Evolutionary conservation across 2,797 vertebrate species (phyloP), one percentile per base, ranked within the genome.

Genomic region (Rachycentron canadum): DNA sequence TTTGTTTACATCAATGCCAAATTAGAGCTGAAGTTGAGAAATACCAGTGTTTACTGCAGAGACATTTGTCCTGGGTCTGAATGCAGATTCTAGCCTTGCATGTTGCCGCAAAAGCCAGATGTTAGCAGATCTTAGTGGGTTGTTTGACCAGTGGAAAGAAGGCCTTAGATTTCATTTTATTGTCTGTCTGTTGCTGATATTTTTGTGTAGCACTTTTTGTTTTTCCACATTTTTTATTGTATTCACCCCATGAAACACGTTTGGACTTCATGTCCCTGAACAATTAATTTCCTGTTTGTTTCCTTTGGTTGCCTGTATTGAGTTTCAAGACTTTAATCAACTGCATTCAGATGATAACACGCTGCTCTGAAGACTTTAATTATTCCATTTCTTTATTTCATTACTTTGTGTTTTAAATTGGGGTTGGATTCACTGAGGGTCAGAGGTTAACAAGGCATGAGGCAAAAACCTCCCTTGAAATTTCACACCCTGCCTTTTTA

Each of bases 401-500:
- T 70, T 25, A 10, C 67, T 69, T 53, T 58, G 26, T 55, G 17
- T 1, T 79, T 66, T 59, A 69, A 83, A 66, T 52, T 41, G 47
- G 41, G 53, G 4, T 41, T 49, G 36, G 36, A 73, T 80, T 57
- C 40, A 26, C 25, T 16, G 13, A 0, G 38, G 71, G 67, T 62
- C 67, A 73, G 47, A 62, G 65, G 77, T 85, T 58, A 69, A 71
- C 50, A 2, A 45, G 28, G 53, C 69, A 68, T 6, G 17, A 49
- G 49, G 73, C 49, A 11, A 58, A 38, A 72, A 41, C 23, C 21
- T 23, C 60, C 7, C 38, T 56, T 73, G n/a, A 57, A 69, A 65
- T 65, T 81, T 73, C 58, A 50, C 68, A 17, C 41, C 0, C 7
- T 43, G 75, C 43, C 49, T 62, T 43, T 1, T 1, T 16, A 76